phyloP scores from a whole-genome alignment of 2,113 vertebrate species.

The Trachemys scripta region DNA sequence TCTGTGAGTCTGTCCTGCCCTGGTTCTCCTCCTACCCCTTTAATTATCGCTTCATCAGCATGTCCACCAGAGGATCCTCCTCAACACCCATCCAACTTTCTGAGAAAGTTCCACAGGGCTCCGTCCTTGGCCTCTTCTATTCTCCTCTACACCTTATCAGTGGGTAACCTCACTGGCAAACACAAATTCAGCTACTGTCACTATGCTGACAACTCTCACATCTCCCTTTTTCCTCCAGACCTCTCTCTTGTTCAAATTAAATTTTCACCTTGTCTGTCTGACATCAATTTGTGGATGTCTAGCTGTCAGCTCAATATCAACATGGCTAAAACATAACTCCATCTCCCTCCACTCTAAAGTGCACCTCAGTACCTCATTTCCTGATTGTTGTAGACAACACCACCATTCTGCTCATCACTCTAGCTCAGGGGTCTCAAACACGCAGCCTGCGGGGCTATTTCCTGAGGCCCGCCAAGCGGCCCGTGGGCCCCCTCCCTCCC shows the following conservation, averaged over 20 bases:
- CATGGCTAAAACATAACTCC: background rate
- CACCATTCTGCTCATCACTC: background rate
- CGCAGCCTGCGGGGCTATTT: too few relatives aligned
- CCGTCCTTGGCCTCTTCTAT: background rate
- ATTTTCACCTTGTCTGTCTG: background rate
- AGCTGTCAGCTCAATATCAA: background rate
- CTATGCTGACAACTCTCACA: background rate
- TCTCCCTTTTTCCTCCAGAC: background rate
- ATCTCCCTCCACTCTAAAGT: background rate
- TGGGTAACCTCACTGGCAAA: background rate
- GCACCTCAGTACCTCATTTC: background rate
- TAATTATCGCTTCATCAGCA: conserved; percentile 34
- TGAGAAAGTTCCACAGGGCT: background rate
- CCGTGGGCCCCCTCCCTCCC: too few relatives aligned
- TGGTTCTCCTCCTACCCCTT: background rate
- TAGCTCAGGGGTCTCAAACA: too few relatives aligned
- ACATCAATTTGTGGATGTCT: background rate
- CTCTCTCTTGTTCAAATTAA: background rate
- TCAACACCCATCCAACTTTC: background rate
- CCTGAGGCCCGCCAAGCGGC: too few relatives aligned
- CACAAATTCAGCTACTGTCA: background rate
- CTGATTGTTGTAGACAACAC: background rate
- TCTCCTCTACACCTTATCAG: background rate
- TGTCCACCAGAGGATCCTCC: background rate
- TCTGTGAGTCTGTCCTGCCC: background rate